Evolutionary conservation across 1,140 invertebrate genomes (phyloP).

Genomic region (Leptinotarsa lineolata): DNA sequence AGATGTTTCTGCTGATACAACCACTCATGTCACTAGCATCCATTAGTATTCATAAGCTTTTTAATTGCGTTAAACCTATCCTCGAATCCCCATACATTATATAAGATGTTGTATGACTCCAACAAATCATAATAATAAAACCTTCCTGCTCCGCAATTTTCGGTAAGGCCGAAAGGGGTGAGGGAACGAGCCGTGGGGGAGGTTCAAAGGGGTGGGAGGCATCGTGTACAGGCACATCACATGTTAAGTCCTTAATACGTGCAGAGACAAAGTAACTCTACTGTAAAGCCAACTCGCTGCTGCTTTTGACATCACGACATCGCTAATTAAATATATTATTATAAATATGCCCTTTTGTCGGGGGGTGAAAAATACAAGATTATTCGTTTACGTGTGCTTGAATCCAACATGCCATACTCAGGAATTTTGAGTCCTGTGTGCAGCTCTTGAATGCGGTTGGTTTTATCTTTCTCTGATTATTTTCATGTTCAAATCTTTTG

Average conservation of each 20-base stretch:
- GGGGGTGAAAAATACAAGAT: constrained; percentile 32
- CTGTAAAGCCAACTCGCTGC: constrained; percentile 43
- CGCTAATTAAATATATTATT: constrained; percentile 52
- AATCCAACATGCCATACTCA: constrained; percentile 22
- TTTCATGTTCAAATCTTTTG: background rate
- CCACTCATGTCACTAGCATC: background rate
- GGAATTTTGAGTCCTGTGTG: constrained; percentile 21
- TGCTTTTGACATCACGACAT: constrained; percentile 49
- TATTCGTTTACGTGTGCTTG: constrained; percentile 30
- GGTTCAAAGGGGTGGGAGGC: constrained; percentile 27
- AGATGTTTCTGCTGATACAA: background rate
- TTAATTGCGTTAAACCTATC: constrained; percentile 12
- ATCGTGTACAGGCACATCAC: constrained; percentile 46
- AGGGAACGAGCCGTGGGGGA: background rate
- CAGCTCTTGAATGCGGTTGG: constrained; percentile 12
- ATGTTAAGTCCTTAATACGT: constrained; percentile 51
- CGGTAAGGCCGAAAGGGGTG: background rate
- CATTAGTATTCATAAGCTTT: constrained; percentile 17
- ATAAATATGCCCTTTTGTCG: constrained; percentile 45
- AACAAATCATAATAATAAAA: constrained; percentile 25
- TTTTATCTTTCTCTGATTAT: constrained; percentile 27
- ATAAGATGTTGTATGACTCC: constrained; percentile 17
- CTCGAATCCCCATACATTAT: background rate
- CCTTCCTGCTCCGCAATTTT: background rate
- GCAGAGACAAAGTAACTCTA: constrained; percentile 50